Base-by-base conservation (phyloP, 2,888 invertebrate species). In the Plusia festucae region DNA sequence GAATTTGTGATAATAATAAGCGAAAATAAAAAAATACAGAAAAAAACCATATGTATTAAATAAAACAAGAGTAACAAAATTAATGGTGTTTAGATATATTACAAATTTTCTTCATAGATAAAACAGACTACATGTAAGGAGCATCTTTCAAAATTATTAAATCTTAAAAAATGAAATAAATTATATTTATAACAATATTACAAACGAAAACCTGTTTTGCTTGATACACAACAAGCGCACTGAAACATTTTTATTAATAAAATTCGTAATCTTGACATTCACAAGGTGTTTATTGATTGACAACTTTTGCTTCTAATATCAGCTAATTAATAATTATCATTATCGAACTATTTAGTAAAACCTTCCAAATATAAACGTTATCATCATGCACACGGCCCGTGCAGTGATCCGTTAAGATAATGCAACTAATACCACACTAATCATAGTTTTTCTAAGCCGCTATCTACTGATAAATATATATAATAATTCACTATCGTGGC, bases 401-500 rank as follows among this genome's bases (percentile, higher is more conserved):
- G 78, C 78, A 78, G 30, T 6, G 62, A 66, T 62, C 69, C 77
- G 60, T 68, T 60, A 22, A 61, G 78, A 78, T 78, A 80, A 70
- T 78, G 78, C 78, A 78, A 60, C 74, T 78, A 78, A 78, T 68
- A 66, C 77, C 65, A 34, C 15, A 60, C 63, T 80, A 78, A 78
- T 78, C 71, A 78, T 78, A 78, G 78, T 78, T 78, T 77, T 74
- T 78, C 78, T 78, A 78, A 80, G n/a, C 81, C 53, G 53, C 59
- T 78, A 80, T 78, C 78, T 49, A 8, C 8, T 55, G 81, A 78
- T 80, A 78, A 80, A 9, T 44, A 68, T 52, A 44, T 53, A 61
- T 54, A 64, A 56, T 56, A 61, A 62, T 74, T 56, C 67, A 62
- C 65, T 78, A 78, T 70, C 65, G 44, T 20, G 24, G 51, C 53